Conservation (phyloP, 2,888 invertebrate species). For the Philaethria dido region DNA sequence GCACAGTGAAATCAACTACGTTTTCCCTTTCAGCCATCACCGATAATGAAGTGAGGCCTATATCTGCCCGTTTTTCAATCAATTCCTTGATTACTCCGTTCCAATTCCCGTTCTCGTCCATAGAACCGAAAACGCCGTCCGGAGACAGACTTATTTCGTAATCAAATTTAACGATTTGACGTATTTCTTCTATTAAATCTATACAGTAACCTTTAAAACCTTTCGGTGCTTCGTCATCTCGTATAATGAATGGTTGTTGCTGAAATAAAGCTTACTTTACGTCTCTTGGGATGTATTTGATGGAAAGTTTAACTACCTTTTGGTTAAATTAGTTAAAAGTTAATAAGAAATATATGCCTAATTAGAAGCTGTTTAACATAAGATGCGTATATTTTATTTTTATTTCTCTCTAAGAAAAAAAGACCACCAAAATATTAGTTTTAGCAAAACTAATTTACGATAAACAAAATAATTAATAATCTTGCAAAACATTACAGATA, state of each 20-base stretch:
- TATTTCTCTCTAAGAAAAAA: too few relatives aligned
- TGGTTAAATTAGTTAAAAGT: neutral
- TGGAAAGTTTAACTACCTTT: neutral
- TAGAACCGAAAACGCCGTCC: constrained; percentile 93
- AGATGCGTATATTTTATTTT: too few relatives aligned
- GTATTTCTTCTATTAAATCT: constrained; percentile 95
- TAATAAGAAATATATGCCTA: neutral
- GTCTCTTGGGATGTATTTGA: neutral
- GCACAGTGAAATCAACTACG: constrained; percentile 98
- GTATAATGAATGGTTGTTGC: constrained; percentile 93
- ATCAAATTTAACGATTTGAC: constrained; percentile 92
- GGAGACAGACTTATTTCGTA: constrained; percentile 93
- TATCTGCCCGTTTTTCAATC: constrained; percentile 94
- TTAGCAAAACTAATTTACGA: neutral
- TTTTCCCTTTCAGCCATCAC: constrained; percentile 99
- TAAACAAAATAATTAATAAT: constrained; percentile 2
- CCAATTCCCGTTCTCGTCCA: constrained; percentile 94
- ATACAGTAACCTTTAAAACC: constrained; percentile 95
- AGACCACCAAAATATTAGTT: neutral
- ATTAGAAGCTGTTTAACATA: neutral
- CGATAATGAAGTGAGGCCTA: constrained; percentile 95
- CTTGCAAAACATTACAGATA: constrained; percentile 10
- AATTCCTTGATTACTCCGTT: constrained; percentile 92
- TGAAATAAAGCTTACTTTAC: constrained; percentile 60
- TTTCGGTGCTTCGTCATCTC: constrained; percentile 86